phyloP scores from a whole-genome alignment of 1,140 invertebrate species.

The Mamestra configurata region DNA sequence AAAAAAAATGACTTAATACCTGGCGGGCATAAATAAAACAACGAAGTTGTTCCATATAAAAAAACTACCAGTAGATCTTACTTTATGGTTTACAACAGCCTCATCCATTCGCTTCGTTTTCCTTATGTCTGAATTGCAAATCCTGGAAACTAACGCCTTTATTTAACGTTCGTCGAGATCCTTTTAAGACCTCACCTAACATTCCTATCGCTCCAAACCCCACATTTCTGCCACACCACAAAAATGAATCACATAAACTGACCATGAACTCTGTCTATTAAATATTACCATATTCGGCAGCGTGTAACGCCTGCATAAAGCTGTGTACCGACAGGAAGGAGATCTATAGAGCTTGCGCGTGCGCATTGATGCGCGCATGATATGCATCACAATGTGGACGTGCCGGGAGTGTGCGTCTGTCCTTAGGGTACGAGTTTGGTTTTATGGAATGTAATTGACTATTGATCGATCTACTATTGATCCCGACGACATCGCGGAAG shows the following conservation, averaged over 20 bases:
- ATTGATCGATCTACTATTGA: background rate
- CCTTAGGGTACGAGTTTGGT: background rate
- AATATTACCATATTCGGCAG: constrained; percentile 13
- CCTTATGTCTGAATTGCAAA: too few relatives aligned
- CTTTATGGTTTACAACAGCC: too few relatives aligned
- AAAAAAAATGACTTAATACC: too few relatives aligned
- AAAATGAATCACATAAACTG: background rate
- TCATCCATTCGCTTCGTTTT: too few relatives aligned
- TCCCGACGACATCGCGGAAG: too few relatives aligned
- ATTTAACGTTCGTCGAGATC: too few relatives aligned
- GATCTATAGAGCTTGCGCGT: constrained; percentile 7
- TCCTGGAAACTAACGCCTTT: too few relatives aligned
- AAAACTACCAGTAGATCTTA: too few relatives aligned
- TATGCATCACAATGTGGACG: constrained; percentile 12
- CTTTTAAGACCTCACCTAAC: too few relatives aligned
- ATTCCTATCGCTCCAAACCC: background rate
- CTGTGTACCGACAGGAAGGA: constrained; percentile 23
- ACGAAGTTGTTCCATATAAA: too few relatives aligned
- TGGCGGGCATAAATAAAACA: too few relatives aligned
- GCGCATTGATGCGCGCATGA: constrained; percentile 19
- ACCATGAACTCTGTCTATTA: background rate
- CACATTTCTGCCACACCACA: background rate
- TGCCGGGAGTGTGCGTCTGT: background rate
- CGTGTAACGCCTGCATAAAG: constrained; percentile 18
- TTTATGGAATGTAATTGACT: constrained; percentile 5